Conservation (phyloP, 1,140 invertebrate genomes). For the Epicauta chinensis region DNA sequence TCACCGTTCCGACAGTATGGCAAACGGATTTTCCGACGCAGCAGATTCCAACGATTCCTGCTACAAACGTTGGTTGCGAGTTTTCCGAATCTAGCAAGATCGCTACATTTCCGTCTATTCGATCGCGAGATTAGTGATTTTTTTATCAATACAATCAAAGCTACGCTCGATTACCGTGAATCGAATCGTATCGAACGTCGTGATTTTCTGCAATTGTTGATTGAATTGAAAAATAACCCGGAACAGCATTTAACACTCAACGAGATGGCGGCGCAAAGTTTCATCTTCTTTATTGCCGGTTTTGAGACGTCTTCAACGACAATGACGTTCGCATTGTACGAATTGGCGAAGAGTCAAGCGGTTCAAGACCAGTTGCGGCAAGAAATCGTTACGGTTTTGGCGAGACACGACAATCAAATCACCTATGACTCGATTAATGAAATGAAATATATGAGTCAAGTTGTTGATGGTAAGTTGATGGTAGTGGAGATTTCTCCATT, state of each 20-base stretch:
- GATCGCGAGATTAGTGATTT: constrained; percentile 42
- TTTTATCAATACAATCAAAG: not conserved
- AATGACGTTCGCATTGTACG: constrained; percentile 56
- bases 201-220: constrained; percentile 55
- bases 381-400: constrained; percentile 43
- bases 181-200: constrained; percentile 42
- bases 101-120: constrained; percentile 23
- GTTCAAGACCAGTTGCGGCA: constrained; percentile 45
- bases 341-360: constrained; percentile 49
- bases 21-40: not conserved
- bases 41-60: constrained; percentile 34
- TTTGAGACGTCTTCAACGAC: constrained; percentile 57
- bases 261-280: constrained; percentile 50
- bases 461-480: constrained; percentile 44
- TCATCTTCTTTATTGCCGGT: constrained; percentile 54
- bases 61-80: constrained; percentile 25
- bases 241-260: constrained; percentile 30
- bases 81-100: constrained; percentile 21
- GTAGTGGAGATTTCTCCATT: too few species aligned
- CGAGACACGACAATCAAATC: constrained; percentile 43
- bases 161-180: not conserved
- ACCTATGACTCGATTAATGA: constrained; percentile 52
- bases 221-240: constrained; percentile 49
- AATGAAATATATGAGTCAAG: constrained; percentile 41
- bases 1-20: constrained; percentile 39